A percentile compares a stretch with the other conserved stretches of the same genome.
These are phyloP conservation scores for Latheticus oryzae DNA, from an alignment of 2,888 invertebrate genomes.

Conservation along the genomic window DNA sequence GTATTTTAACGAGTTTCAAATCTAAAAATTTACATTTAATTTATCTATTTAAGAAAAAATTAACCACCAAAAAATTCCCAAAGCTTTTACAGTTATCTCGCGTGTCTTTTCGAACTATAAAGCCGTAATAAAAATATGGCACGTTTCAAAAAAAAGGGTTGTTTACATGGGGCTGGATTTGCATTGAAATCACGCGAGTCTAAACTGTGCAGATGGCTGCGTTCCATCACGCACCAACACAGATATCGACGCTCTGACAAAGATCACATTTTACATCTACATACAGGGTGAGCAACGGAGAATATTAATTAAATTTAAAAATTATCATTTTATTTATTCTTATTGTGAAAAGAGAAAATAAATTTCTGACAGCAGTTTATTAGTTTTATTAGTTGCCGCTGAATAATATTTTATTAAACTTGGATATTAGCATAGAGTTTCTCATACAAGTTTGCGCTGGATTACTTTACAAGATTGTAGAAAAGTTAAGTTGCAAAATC, in stretches of 20 bases:
- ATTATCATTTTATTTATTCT: too few species aligned
- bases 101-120: not conserved
- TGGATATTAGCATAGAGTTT: too few species aligned
- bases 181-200: conserved; percentile 15
- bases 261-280: not conserved
- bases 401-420: too few species aligned
- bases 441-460: too few species aligned
- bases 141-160: conserved; percentile 12
- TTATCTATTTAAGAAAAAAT: not conserved
- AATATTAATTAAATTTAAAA: too few species aligned
- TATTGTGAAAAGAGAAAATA: not conserved
- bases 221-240: conserved; percentile 12
- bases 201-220: conserved; percentile 14
- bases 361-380: too few species aligned
- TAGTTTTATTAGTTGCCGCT: too few species aligned
- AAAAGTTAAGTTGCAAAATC: too few species aligned
- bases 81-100: too few species aligned
- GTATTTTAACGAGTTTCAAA: not conserved
- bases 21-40: not conserved
- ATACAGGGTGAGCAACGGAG: not conserved
- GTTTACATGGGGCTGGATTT: conserved; percentile 11
- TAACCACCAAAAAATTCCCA: not conserved
- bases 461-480: too few species aligned
- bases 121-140: conserved; percentile 11
- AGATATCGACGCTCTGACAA: conserved; percentile 4